Conservation (phyloP, 2,113 vertebrate genomes). For the Phylloscopus whistleri region DNA sequence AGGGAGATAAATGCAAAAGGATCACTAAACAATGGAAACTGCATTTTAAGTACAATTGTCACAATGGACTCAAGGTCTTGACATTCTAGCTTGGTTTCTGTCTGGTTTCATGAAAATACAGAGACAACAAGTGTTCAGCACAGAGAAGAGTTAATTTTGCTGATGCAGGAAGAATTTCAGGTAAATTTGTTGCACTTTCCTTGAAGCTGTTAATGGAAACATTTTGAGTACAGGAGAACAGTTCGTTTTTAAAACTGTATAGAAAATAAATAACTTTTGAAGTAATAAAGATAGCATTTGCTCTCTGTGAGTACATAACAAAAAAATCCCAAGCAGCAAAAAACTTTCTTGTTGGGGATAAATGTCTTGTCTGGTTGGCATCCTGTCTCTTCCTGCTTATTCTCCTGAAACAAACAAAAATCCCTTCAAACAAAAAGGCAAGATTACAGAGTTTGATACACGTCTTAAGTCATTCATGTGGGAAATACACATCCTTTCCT, state of each 20-base stretch:
- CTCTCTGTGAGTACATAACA: neutral
- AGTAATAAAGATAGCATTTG: neutral
- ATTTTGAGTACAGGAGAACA: neutral
- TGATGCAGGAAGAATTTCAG: neutral
- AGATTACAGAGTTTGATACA: neutral
- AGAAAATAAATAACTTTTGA: neutral
- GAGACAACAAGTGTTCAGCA: neutral
- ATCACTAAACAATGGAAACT: neutral
- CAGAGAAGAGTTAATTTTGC: neutral
- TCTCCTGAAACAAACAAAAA: neutral
- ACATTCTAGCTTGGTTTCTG: neutral
- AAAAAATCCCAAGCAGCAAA: accelerated
- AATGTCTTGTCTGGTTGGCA: neutral
- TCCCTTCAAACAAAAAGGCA: neutral
- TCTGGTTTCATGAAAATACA: neutral
- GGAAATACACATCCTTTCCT: neutral
- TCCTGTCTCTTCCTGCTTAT: neutral
- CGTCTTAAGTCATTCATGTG: neutral
- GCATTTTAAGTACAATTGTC: neutral
- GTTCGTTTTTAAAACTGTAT: neutral
- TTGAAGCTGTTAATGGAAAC: neutral
- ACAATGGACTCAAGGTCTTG: neutral
- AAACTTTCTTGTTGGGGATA: neutral
- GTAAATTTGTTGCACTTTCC: neutral
- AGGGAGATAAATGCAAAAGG: neutral